phyloP scores from a whole-genome alignment of 2,113 vertebrate species.

The Mustela lutreola region DNA sequence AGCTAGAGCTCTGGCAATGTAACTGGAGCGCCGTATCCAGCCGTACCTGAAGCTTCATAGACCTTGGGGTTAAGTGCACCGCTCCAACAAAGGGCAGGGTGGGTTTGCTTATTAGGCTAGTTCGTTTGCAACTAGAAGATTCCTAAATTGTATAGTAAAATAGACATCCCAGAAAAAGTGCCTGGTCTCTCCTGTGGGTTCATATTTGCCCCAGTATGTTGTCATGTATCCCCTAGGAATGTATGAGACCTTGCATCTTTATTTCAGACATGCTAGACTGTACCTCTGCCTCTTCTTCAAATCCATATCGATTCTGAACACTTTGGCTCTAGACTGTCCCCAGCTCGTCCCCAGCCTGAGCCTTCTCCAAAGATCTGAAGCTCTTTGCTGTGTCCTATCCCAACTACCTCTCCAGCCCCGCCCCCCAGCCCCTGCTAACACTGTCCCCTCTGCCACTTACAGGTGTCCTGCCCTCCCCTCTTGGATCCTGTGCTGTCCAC shows the following conservation, averaged over 20 bases:
- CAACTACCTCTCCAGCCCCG: background rate
- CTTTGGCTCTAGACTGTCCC: background rate
- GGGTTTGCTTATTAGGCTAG: background rate
- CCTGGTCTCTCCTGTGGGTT: background rate
- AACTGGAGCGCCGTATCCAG: background rate
- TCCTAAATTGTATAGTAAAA: conserved; percentile 40
- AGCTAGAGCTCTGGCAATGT: background rate
- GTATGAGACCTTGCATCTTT: background rate
- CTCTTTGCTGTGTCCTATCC: background rate
- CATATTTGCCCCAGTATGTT: background rate
- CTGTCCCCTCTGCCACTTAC: background rate
- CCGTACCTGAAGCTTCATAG: background rate
- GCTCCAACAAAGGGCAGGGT: background rate
- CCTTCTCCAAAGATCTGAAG: background rate
- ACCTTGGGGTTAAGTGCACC: background rate
- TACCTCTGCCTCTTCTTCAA: conserved; percentile 6
- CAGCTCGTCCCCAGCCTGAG: background rate
- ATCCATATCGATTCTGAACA: background rate
- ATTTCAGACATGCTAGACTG: conserved; percentile 3
- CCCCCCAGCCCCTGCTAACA: background rate
- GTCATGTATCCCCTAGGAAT: background rate
- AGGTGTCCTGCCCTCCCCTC: background rate
- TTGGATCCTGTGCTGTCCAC: background rate
- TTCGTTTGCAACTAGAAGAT: background rate
- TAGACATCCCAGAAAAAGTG: conserved; percentile 30